Conservation (phyloP, 2,113 vertebrate species). For the Albula goreensis region DNA sequence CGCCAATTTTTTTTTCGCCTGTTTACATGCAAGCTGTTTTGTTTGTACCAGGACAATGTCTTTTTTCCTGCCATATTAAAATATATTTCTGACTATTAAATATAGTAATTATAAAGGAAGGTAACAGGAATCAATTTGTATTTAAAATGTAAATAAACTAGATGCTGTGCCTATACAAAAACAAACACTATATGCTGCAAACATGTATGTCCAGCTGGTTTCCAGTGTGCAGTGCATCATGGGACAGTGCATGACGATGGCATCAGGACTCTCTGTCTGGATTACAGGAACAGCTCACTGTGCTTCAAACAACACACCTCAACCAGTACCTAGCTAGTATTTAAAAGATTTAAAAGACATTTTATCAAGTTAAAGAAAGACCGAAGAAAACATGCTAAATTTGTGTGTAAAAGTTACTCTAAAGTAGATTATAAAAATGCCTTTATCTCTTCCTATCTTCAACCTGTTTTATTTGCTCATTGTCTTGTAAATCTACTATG, state of each 20-base stretch:
- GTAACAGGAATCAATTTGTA: slow-evolving; percentile 59
- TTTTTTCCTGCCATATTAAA: slow-evolving; percentile 65
- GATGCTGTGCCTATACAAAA: slow-evolving; percentile 9
- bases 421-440: not conserved
- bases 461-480: not conserved
- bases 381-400: not conserved
- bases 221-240: not conserved
- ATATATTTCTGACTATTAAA: slow-evolving; percentile 50
- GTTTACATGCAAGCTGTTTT: slow-evolving; percentile 37
- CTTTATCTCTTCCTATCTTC: not conserved
- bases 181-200: not conserved
- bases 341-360: not conserved
- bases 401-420: not conserved
- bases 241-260: not conserved
- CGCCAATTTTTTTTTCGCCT: slow-evolving; percentile 21
- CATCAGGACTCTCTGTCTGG: not conserved
- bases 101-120: slow-evolving; percentile 56
- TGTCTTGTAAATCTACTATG: not conserved
- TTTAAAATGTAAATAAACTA: slow-evolving; percentile 27
- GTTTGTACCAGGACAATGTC: slow-evolving; percentile 48
- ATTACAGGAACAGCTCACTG: not conserved
- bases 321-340: not conserved
- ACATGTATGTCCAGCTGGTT: not conserved
- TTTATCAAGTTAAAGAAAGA: not conserved
- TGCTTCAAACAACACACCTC: not conserved